phyloP scores from a whole-genome alignment of 2,888 invertebrate genomes.

The Zaprionus bogoriensis region DNA sequence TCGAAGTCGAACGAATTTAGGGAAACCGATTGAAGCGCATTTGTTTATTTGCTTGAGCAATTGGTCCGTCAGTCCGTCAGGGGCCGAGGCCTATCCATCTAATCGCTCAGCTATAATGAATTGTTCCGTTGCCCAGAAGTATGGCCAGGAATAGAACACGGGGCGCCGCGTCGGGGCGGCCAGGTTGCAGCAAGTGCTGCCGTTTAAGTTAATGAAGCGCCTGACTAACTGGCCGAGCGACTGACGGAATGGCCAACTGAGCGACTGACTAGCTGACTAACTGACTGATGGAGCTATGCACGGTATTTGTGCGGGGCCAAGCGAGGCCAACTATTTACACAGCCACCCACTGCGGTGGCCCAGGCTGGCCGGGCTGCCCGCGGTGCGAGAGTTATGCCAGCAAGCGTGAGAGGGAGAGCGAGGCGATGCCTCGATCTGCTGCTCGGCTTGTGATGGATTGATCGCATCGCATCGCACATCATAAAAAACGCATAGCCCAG shows the following conservation, averaged over 20 bases:
- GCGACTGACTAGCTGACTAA: conserved; percentile 36
- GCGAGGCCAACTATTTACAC: conserved; percentile 74
- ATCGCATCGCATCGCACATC: conserved; percentile 80
- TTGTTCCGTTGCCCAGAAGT: conserved; percentile 58
- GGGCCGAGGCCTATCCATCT: conserved; percentile 60
- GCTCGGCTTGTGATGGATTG: conserved; percentile 73
- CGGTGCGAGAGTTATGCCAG: conserved; percentile 60
- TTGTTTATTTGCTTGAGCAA: conserved; percentile 78
- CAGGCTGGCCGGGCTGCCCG: conserved; percentile 66
- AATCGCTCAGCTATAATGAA: conserved; percentile 57
- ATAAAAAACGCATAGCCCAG: conserved; percentile 68
- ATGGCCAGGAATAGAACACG: conserved; percentile 55
- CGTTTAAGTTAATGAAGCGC: conserved; percentile 66
- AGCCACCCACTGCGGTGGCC: conserved; percentile 78
- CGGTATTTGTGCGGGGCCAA: conserved; percentile 74
- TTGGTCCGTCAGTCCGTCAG: conserved; percentile 62
- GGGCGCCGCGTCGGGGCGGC: conserved; percentile 60
- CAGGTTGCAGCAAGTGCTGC: conserved; percentile 50
- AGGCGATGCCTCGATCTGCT: conserved; percentile 28
- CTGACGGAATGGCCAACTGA: conserved; percentile 22
- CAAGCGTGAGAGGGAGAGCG: not conserved
- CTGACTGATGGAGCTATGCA: conserved; percentile 49
- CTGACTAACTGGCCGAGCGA: conserved; percentile 27
- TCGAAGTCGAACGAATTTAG: conserved; percentile 15
- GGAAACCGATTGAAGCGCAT: conserved; percentile 54